Evolutionary conservation across 2,888 invertebrate genomes (phyloP), one percentile per base, ranked within the genome.

Genomic region (Meteorus cinctellus): DNA sequence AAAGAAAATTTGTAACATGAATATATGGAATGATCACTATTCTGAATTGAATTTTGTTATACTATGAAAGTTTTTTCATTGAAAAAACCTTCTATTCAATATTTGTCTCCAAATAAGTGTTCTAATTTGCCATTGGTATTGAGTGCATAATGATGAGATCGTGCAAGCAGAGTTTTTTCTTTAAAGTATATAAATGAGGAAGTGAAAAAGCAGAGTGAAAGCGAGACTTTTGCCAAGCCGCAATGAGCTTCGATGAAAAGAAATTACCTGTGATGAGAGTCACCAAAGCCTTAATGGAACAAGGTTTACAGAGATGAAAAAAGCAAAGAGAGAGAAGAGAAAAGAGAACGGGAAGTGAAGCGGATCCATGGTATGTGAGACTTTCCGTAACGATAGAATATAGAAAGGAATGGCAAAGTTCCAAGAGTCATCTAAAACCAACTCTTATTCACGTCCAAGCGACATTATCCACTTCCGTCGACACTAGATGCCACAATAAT

Each of bases 231-330:
- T 80, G 80, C 78, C 80, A 79, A 81, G 62, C 74, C 76, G 76
- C 19, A 34, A 79, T 77, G 76, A 81, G 79, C 78, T 78, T 78
- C 71, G 74, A 77, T 76, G 69, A 67, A 70, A 76, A 78, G 78
- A 79, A 78, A 80, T 80, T 78, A 80, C 77, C 78, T 78, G 79
- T 74, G 75, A 77, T 75, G 69, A 78, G 67, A 72, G 12, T 41
- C 41, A 27, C 51, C 55, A 73, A 75, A 41, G 48, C 48, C 60
- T 72, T 62, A 27, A 63, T 48, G 27, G 34, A 51, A 55, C 48
- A 14, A 68, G 29, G n/a, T 48, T 48, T 19, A 51, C 14, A 29
- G 10, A 16, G 29, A 48, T 14, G 36, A 45, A 48, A 19, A 14
- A 34, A 45, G 19, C n/a, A 14, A 34, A 45, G 19, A 27, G 24